A percentile compares a stretch with the other conserved stretches of the same genome.
Conservation (phyloP, 2,888 invertebrate genomes). For the Anorthoa munda region DNA sequence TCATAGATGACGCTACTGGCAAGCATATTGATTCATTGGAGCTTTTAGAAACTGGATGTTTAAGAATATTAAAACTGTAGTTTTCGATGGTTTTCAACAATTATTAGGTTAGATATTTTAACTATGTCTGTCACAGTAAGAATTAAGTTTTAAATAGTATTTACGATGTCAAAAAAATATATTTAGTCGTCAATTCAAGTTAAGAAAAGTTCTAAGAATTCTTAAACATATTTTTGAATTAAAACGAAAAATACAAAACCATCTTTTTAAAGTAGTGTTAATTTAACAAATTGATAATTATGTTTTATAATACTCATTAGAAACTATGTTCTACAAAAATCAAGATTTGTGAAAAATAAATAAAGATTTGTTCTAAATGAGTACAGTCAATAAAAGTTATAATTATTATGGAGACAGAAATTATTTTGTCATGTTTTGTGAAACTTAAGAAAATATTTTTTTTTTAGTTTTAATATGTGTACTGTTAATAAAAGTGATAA, state of each 20-base stretch:
- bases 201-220: neutral
- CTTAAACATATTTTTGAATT: neutral
- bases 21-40: too few species aligned
- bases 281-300: too few species aligned
- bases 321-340: neutral
- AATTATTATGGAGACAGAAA: too few species aligned
- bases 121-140: neutral
- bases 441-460: neutral
- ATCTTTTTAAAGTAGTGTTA: too few species aligned
- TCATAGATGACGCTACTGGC: too few species aligned
- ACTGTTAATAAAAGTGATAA: neutral
- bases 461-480: neutral
- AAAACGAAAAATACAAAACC: neutral
- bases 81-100: constrained; percentile 19
- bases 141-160: constrained; percentile 16
- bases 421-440: too few species aligned
- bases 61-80: neutral
- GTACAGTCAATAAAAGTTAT: too few species aligned
- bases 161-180: constrained; percentile 1
- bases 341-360: neutral
- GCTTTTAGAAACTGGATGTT: neutral
- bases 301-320: too few species aligned
- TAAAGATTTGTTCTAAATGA: too few species aligned
- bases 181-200: constrained; percentile 14
- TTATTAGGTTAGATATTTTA: neutral